Conservation (phyloP, 30 jellyfish, hydroid and myxozoan genomes). For the Pelagia noctiluca region DNA sequence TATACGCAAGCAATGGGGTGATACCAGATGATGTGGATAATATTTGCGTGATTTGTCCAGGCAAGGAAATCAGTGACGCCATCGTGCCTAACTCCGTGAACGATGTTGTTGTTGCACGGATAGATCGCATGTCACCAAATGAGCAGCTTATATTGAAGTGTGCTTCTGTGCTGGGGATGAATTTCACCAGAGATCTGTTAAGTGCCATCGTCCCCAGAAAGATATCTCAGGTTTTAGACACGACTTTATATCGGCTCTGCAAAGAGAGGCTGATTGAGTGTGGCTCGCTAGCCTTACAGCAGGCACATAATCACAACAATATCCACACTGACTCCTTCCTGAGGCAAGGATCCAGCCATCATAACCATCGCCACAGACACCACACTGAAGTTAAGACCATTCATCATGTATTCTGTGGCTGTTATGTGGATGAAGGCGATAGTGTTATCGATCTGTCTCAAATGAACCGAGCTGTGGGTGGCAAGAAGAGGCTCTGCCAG, state of each 20-base stretch:
- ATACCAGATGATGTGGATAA: slow-evolving; percentile 80
- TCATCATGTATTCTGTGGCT: slow-evolving; percentile 83
- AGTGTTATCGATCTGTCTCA: slow-evolving; percentile 75
- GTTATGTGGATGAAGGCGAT: slow-evolving; percentile 83
- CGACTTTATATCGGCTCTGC: slow-evolving; percentile 78
- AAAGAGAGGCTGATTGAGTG: slow-evolving; percentile 86
- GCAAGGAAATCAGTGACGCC: slow-evolving; percentile 61
- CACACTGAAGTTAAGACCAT: slow-evolving; percentile 39
- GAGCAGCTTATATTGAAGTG: slow-evolving; percentile 92
- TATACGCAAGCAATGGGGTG: slow-evolving; percentile 69
- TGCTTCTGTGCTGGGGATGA: slow-evolving; percentile 91
- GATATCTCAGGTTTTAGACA: slow-evolving; percentile 67
- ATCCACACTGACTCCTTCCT: background rate
- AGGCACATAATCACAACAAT: slow-evolving; percentile 56
- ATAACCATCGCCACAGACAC: slow-evolving; percentile 76
- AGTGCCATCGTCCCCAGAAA: slow-evolving; percentile 91
- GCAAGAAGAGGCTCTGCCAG: slow-evolving; percentile 76
- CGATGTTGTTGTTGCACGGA: slow-evolving; percentile 89
- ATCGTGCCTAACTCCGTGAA: slow-evolving; percentile 79
- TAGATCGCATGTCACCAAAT: slow-evolving; percentile 92
- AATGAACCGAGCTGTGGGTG: slow-evolving; percentile 47
- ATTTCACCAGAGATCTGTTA: slow-evolving; percentile 79
- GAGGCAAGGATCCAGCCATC: slow-evolving; percentile 18
- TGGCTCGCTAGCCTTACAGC: slow-evolving; percentile 75
- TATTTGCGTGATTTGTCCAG: slow-evolving; percentile 72